phyloP scores from a whole-genome alignment of 2,113 vertebrate genomes.

The Sceloporus tristichus region DNA sequence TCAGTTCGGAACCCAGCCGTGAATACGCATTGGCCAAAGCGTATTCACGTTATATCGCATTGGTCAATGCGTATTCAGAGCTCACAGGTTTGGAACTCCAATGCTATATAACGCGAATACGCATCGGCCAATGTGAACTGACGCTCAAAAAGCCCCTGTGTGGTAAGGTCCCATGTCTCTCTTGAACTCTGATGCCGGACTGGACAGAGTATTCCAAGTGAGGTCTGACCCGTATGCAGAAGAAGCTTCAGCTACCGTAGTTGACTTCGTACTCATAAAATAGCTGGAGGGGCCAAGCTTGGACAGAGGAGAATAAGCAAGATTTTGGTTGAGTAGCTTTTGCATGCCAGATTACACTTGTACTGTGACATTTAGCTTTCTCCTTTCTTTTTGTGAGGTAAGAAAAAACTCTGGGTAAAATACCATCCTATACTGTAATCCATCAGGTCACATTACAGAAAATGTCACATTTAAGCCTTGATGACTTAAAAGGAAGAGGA shows the following conservation, averaged over 20 bases:
- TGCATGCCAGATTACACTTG: background rate
- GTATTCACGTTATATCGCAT: too few species aligned
- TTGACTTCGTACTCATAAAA: background rate
- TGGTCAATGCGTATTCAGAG: too few species aligned
- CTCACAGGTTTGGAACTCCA: too few species aligned
- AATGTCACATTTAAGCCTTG: slow-evolving; percentile 38
- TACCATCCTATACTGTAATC: background rate
- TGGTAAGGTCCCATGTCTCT: too few species aligned
- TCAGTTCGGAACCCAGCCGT: too few species aligned
- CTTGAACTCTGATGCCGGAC: too few species aligned
- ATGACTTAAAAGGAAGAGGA: slow-evolving; percentile 18
- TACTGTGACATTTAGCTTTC: background rate
- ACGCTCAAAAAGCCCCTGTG: too few species aligned
- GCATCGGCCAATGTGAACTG: too few species aligned
- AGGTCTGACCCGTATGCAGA: too few species aligned
- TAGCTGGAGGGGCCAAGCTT: background rate
- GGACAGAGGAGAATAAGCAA: background rate
- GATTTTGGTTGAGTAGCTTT: background rate
- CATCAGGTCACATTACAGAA: background rate
- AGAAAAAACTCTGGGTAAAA: slow-evolving; percentile 14
- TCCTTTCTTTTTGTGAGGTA: background rate
- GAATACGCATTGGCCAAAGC: too few species aligned
- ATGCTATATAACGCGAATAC: too few species aligned
- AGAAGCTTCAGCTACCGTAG: background rate
- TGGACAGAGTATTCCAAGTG: too few species aligned